Evolutionary conservation across 2,797 vertebrate genomes (phyloP).

Genomic region (Eulemur coronatus): DNA sequence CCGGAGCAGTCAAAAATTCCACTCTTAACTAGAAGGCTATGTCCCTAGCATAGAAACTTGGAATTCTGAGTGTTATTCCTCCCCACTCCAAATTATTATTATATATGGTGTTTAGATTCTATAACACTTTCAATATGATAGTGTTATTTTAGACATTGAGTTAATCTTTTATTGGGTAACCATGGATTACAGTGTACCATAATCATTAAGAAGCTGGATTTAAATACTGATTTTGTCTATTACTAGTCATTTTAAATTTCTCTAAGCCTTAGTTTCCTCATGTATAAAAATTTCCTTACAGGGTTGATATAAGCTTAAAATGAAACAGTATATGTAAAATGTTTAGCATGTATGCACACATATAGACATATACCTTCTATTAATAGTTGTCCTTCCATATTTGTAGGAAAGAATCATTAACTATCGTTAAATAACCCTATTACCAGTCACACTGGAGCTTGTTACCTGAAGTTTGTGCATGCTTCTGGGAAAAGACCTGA

Average conservation of each 20-base stretch:
- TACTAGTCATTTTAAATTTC: neutral
- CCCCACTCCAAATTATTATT: neutral
- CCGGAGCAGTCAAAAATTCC: neutral
- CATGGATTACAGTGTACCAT: neutral
- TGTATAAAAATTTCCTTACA: neutral
- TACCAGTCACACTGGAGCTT: neutral
- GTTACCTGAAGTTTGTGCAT: neutral
- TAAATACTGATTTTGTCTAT: neutral
- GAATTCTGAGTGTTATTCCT: neutral
- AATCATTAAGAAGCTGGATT: neutral
- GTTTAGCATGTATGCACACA: neutral
- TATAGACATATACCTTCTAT: neutral
- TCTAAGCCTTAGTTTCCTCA: neutral
- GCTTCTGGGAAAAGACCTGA: neutral
- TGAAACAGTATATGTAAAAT: neutral
- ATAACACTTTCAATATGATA: neutral
- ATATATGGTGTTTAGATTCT: neutral
- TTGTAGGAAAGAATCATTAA: neutral
- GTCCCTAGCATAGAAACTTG: neutral
- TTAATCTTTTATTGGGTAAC: neutral
- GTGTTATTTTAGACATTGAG: neutral
- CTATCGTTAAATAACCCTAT: neutral
- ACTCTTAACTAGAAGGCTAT: neutral
- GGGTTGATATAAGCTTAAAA: neutral
- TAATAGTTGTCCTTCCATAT: neutral